phyloP scores from a whole-genome alignment of 2,888 invertebrate genomes.

The Caprella mutica region DNA sequence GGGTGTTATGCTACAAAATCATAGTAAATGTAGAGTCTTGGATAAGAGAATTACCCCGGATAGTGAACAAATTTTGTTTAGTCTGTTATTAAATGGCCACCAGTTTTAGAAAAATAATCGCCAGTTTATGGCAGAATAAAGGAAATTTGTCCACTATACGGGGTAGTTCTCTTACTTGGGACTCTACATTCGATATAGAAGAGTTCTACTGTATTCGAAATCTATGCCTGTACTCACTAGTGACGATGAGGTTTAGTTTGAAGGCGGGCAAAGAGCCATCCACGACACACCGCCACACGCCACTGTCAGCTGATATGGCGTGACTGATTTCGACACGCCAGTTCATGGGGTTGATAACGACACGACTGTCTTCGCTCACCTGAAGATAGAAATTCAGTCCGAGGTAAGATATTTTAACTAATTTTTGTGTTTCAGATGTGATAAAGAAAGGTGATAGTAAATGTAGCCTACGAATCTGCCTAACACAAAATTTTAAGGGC shows the following conservation, averaged over 20 bases:
- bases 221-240: conserved; percentile 13
- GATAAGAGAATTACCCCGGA: no score
- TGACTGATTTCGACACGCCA: conserved; percentile 25
- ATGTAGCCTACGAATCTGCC: background rate
- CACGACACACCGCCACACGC: conserved; percentile 21
- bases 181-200: no score
- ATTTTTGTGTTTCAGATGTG: background rate
- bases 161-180: no score
- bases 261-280: conserved; percentile 7
- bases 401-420: background rate
- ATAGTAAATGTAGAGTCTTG: no score
- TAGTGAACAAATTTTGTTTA: no score
- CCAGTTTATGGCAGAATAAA: no score
- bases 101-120: no score
- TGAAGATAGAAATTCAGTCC: background rate
- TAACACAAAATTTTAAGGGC: no score
- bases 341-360: conserved; percentile 16
- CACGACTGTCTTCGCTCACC: conserved; percentile 20
- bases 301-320: conserved; percentile 21
- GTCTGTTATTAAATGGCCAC: no score
- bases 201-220: background rate
- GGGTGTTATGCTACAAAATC: no score
- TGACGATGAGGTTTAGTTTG: conserved; percentile 23
- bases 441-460: no score
- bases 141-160: no score